These are phyloP conservation scores for Trichonephila inaurata DNA, from an alignment of 1,140 invertebrate species.

Conservation along the genomic window DNA sequence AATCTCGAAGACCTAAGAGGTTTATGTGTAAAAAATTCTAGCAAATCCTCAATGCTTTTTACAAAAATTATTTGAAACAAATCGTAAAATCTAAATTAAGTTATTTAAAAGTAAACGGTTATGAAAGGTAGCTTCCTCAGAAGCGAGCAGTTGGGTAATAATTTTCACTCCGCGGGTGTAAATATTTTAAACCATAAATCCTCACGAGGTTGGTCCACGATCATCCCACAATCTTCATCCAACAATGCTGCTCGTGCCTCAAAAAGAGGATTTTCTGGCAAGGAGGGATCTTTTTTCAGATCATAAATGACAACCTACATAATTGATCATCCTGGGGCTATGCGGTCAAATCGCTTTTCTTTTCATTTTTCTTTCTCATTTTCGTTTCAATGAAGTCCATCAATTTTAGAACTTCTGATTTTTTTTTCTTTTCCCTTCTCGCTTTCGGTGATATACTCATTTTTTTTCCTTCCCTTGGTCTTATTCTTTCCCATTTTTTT, in stretches of 20 bases:
- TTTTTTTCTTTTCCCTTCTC: neutral
- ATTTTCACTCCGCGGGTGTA: neutral
- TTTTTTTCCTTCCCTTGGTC: neutral
- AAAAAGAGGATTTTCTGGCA: neutral
- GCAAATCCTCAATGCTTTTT: no score
- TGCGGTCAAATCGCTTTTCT: conserved; percentile 63
- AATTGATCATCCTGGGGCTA: conserved; percentile 73
- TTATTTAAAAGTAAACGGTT: no score
- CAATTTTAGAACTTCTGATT: conserved; percentile 58
- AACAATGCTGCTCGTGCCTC: neutral
- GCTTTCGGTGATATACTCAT: conserved; percentile 1
- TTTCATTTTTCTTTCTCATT: conserved; percentile 55
- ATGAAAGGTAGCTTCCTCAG: no score
- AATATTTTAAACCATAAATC: neutral
- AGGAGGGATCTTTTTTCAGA: conserved; percentile 45
- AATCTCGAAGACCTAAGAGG: no score
- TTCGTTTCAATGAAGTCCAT: conserved; percentile 66
- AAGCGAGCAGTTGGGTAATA: neutral
- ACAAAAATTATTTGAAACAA: no score
- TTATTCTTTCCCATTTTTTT: neutral
- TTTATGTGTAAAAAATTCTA: no score
- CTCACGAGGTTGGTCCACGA: neutral
- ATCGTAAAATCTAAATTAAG: no score
- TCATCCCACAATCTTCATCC: neutral
- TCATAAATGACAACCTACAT: conserved; percentile 71